Percentiles rank a stretch among this genome's conserved stretches.
Evolutionary conservation across 2,797 vertebrate genomes (phyloP).

Genomic region (Cossypha polioptera): DNA sequence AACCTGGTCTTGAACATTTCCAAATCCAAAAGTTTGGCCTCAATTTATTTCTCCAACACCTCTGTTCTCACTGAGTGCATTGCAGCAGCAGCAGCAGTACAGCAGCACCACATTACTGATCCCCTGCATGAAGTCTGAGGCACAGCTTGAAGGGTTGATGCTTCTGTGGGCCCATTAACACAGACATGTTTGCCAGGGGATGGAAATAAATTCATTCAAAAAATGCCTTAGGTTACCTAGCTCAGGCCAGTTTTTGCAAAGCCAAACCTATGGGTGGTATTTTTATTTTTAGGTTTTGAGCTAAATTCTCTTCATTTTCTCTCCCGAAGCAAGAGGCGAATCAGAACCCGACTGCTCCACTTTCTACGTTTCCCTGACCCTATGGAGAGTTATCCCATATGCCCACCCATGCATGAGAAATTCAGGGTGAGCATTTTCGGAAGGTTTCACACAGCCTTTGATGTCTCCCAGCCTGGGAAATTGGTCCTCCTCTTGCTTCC

Average conservation of each 20-base stretch:
- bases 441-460: slow-evolving; percentile 69
- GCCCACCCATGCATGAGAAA: slow-evolving; percentile 61
- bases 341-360: not conserved
- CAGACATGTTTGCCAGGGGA: not conserved
- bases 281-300: slow-evolving; percentile 32
- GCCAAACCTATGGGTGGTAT: not conserved
- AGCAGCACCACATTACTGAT: not conserved
- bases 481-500: slow-evolving; percentile 44
- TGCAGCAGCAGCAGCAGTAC: not conserved
- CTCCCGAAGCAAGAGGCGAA: not conserved
- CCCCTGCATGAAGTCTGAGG: not conserved
- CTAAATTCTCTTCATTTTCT: slow-evolving; percentile 37
- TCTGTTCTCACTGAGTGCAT: not conserved
- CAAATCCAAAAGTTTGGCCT: not conserved
- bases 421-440: slow-evolving; percentile 50
- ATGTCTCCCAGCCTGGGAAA: slow-evolving; percentile 65
- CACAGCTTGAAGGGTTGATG: not conserved
- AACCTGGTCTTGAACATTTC: not conserved
- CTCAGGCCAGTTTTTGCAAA: not conserved
- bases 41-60: not conserved
- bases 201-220: not conserved
- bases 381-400: slow-evolving; percentile 46
- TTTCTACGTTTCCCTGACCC: slow-evolving; percentile 22
- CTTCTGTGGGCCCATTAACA: not conserved
- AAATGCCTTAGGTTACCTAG: slow-evolving; percentile 8